Conservation (phyloP, 2,113 vertebrate genomes). For the Rana temporaria region DNA sequence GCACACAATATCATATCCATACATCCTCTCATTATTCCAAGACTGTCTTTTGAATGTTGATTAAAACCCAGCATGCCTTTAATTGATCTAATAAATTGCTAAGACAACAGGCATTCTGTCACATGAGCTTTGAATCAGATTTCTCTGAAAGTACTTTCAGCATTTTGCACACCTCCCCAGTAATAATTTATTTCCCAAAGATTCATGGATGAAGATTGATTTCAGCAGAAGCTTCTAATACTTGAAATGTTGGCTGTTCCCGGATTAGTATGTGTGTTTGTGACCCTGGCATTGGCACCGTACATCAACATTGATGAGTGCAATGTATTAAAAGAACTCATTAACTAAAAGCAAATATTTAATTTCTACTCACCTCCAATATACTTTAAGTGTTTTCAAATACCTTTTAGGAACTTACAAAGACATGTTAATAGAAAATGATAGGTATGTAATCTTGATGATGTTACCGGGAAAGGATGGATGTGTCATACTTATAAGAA, state of each 20-base stretch:
- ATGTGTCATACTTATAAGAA: neutral
- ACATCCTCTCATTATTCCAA: conserved; percentile 10
- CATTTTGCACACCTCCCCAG: neutral
- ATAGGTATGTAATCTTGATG: conserved; percentile 26
- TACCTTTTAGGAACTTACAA: conserved; percentile 32
- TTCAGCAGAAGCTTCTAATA: neutral
- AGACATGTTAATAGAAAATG: conserved; percentile 33
- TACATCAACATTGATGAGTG: conserved; percentile 33
- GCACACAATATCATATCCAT: neutral
- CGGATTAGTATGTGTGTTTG: conserved; percentile 6
- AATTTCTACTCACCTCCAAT: conserved; percentile 40
- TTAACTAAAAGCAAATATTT: conserved; percentile 52
- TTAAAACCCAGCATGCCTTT: conserved; percentile 33
- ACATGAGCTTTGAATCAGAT: conserved; percentile 1
- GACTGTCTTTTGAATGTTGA: conserved; percentile 1
- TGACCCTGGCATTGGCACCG: conserved; percentile 3
- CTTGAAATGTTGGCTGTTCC: neutral
- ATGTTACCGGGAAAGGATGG: conserved; percentile 19
- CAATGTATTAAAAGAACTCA: conserved; percentile 36
- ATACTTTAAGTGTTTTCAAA: conserved; percentile 11
- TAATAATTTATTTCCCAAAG: conserved; percentile 31
- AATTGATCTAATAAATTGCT: conserved; percentile 42
- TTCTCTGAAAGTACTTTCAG: neutral
- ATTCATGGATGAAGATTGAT: conserved; percentile 8
- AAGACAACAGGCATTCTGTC: neutral